Conservation (phyloP, 2,113 vertebrate genomes). For the Calidris pugnax region DNA sequence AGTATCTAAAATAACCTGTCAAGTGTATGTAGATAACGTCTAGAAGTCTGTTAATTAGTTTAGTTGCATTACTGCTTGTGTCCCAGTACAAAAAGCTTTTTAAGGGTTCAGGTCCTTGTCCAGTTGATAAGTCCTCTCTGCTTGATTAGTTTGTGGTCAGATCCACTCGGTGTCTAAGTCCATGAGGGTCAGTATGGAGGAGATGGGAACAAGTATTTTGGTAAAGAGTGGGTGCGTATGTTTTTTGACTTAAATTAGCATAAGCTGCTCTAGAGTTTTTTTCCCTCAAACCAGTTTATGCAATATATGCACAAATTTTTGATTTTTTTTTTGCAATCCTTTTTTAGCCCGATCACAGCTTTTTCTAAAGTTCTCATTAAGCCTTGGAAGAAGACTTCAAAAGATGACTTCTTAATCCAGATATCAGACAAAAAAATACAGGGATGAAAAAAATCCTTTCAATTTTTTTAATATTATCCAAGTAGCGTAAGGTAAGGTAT, state of each 20-base stretch:
- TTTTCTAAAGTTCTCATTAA: neutral
- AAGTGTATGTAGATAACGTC: neutral
- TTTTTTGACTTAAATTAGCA: neutral
- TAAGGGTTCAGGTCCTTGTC: neutral
- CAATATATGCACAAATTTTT: neutral
- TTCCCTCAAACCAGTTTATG: neutral
- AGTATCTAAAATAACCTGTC: neutral
- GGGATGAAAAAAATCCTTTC: neutral
- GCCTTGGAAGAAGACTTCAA: neutral
- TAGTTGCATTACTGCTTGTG: neutral
- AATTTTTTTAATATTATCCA: neutral
- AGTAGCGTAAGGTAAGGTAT: neutral
- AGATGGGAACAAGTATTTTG: neutral
- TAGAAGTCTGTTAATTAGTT: neutral
- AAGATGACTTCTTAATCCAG: neutral
- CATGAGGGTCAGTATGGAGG: neutral
- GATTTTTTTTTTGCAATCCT: neutral
- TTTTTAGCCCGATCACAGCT: neutral
- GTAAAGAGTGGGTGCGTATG: neutral
- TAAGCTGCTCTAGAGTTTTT: neutral
- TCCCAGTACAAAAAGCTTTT: neutral
- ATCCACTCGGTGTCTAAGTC: neutral
- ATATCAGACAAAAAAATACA: neutral
- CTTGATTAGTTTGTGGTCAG: neutral
- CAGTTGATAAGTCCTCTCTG: neutral